Conservation (phyloP, 1,140 invertebrate genomes). For the Phymorhynchus buccinoides region DNA sequence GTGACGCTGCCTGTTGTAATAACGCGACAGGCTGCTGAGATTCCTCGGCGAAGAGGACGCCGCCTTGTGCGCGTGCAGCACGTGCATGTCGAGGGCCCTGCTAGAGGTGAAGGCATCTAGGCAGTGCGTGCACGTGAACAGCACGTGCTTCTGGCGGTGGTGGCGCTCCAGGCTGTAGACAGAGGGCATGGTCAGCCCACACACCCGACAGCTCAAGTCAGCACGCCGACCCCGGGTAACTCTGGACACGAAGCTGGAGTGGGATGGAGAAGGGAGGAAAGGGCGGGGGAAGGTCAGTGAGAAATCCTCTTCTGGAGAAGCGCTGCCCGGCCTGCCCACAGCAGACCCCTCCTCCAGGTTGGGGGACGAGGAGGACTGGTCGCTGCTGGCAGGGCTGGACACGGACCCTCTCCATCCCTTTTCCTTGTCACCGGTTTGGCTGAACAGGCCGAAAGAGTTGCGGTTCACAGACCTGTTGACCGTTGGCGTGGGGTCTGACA, state of each 20-base stretch:
- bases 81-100: slow-evolving; percentile 89
- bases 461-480: not conserved
- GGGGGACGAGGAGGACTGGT: slow-evolving; percentile 26
- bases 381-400: slow-evolving; percentile 22
- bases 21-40: slow-evolving; percentile 80
- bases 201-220: slow-evolving; percentile 55
- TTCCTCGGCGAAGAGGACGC: slow-evolving; percentile 71
- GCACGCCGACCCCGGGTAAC: not conserved
- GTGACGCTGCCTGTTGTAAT: slow-evolving; percentile 74
- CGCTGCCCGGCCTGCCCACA: not conserved
- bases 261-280: not conserved
- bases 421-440: slow-evolving; percentile 6
- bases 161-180: slow-evolving; percentile 56
- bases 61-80: slow-evolving; percentile 74
- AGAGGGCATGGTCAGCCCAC: slow-evolving; percentile 47
- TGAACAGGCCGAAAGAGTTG: not conserved
- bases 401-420: slow-evolving; percentile 12
- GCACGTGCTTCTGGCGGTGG: slow-evolving; percentile 54
- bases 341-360: not conserved
- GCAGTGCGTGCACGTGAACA: slow-evolving; percentile 61
- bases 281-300: not conserved
- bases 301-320: not conserved
- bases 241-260: slow-evolving; percentile 11
- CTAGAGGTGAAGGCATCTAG: slow-evolving; percentile 62
- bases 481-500: slow-evolving; percentile 9